Percentiles rank a stretch among this genome's conserved stretches.
Evolutionary conservation across 2,888 invertebrate genomes (phyloP).

Genomic region (Trisateles emortualis): DNA sequence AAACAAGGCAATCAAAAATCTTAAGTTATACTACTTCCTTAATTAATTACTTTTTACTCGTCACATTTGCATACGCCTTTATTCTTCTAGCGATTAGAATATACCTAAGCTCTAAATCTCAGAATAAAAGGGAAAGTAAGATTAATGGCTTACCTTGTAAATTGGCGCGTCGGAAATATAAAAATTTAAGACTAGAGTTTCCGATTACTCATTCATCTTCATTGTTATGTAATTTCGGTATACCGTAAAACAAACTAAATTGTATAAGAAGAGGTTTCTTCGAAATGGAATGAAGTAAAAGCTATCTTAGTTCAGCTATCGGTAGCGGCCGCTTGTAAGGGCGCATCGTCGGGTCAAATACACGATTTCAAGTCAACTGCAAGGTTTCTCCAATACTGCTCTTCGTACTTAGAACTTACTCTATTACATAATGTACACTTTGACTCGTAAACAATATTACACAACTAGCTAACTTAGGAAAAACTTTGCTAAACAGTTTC

Average conservation of each 20-base stretch:
- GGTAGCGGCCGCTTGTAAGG: slow-evolving; percentile 18
- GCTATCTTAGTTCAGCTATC: slow-evolving; percentile 16
- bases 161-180: slow-evolving; percentile 3
- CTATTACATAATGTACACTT: slow-evolving; percentile 32
- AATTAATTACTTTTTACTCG: too few species aligned
- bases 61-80: too few species aligned
- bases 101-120: neutral
- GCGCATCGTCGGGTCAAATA: slow-evolving; percentile 48
- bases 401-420: slow-evolving; percentile 23
- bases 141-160: slow-evolving; percentile 3
- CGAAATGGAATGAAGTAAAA: slow-evolving; percentile 3
- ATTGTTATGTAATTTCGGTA: slow-evolving; percentile 5
- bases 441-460: slow-evolving; percentile 38
- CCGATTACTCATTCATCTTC: slow-evolving; percentile 4
- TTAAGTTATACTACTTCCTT: too few species aligned
- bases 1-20: too few species aligned
- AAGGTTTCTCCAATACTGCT: slow-evolving; percentile 49
- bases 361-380: slow-evolving; percentile 46
- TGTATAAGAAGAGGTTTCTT: neutral
- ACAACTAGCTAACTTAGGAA: slow-evolving; percentile 33
- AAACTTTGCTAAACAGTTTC: slow-evolving; percentile 27
- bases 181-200: slow-evolving; percentile 10
- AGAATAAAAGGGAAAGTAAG: slow-evolving; percentile 6
- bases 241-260: neutral
- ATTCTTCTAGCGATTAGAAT: neutral